Evolutionary conservation across 2,797 vertebrate species (phyloP).

Genomic region (Antrozous pallidus): DNA sequence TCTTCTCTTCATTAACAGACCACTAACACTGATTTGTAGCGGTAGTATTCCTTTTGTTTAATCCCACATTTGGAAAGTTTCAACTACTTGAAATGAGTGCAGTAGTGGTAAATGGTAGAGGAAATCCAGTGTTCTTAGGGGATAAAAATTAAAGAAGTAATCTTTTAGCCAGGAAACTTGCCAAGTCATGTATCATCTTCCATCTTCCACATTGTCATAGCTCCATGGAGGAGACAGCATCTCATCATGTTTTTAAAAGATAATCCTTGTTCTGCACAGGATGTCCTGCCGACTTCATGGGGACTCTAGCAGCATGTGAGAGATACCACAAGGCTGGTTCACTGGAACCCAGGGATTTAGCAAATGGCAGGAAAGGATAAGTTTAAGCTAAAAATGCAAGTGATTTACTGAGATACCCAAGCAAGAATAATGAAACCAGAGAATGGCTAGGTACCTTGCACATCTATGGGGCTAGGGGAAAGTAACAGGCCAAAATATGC

Average conservation of each 20-base stretch:
- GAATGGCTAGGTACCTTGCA: background rate
- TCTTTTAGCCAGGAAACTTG: background rate
- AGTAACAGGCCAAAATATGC: background rate
- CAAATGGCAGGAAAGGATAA: background rate
- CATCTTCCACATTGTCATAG: background rate
- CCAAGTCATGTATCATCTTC: background rate
- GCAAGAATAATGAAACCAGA: background rate
- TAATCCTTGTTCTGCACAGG: background rate
- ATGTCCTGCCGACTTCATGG: background rate
- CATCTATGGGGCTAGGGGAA: fast-evolving
- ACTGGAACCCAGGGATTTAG: background rate
- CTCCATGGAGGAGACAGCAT: background rate
- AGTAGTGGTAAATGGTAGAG: background rate
- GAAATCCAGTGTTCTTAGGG: background rate
- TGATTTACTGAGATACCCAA: background rate
- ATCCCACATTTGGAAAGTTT: background rate
- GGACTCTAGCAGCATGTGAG: background rate
- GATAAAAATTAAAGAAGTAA: background rate
- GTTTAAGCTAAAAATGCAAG: background rate
- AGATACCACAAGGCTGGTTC: background rate
- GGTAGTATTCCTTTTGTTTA: background rate
- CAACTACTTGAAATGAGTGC: background rate
- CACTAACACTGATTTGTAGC: background rate
- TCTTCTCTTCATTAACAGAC: background rate
- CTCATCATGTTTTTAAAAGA: background rate